Base-by-base conservation (phyloP, 2,888 invertebrate genomes). In the Orchesellides sinensis region DNA sequence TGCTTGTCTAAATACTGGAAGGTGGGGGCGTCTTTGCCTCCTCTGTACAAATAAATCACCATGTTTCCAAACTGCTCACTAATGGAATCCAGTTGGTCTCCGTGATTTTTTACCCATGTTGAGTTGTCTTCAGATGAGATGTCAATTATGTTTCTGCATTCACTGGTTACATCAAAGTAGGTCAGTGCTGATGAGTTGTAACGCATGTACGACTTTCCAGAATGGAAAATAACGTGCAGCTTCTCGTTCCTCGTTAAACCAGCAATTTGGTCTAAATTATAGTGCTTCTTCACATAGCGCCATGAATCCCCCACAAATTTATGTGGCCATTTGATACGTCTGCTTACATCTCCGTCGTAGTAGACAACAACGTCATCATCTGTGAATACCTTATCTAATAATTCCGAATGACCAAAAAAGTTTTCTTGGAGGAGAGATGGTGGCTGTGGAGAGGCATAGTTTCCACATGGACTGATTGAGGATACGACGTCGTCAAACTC, bases 391-490 rank as follows among this genome's bases (percentile, higher is more conserved):
- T 35, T 66, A 12, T 70, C 68, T 14, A 85, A 27, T 5, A 72
- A 21, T 21, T 81, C 59, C 0, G 74, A 21, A 23, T 79, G 82
- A n/a, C 83, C 72, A 1, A 78, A 72, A 84, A 84, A 85, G 23
- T n/a, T 74, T 68, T 85, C 85, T 61, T 83, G 79, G 32, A 84
- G 70, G 47, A 65, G 17, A 12, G 35, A 27, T 17, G 83, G 75
- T 25, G 66, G 69, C 25, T 59, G 72, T n/a, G 68, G 68, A 1
- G 66, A 52, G 2, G 47, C 1, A 27, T 79, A 82, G 40, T 81
- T 45, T n/a, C 84, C 81, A 65, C 86, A 86, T 12, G 85, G 84
- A 59, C 83, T 81, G 17, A 85, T 69, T 0, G 86, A 85, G 17
- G 78, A 75, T 0, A 75, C 74, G 0, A 81, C 74, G 21, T 86